Evolutionary conservation across 2,113 vertebrate species (phyloP).

Genomic region (Scomber japonicus): DNA sequence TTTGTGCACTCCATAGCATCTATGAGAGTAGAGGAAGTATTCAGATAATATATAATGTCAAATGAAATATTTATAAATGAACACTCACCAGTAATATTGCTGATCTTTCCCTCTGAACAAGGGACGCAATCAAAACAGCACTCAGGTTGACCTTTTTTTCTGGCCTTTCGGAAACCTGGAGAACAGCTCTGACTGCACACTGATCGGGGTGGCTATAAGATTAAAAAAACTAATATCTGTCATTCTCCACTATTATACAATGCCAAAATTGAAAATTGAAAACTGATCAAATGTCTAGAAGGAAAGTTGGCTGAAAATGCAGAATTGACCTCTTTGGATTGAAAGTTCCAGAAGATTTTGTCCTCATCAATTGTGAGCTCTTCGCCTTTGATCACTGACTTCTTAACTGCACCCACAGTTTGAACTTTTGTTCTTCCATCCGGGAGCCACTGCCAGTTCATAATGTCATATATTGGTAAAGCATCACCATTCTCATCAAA

Average conservation of each 20-base stretch:
- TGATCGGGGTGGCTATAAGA: conserved; percentile 75
- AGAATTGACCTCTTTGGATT: conserved; percentile 50
- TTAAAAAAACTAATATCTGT: neutral
- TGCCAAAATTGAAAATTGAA: neutral
- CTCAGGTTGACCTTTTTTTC: conserved; percentile 79
- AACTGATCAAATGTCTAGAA: too few species aligned
- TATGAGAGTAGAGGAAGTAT: conserved; percentile 19
- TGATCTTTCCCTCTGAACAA: conserved; percentile 85
- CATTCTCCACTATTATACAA: neutral
- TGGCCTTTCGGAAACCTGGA: conserved; percentile 81
- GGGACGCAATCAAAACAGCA: conserved; percentile 88
- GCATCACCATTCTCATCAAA: conserved; percentile 83
- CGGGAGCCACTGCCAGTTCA: conserved; percentile 80
- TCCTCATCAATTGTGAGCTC: conserved; percentile 73
- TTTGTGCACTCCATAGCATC: conserved; percentile 74
- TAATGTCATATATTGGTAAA: conserved; percentile 80
- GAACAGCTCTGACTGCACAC: conserved; percentile 84
- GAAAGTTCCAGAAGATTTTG: conserved; percentile 77
- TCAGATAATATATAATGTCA: neutral
- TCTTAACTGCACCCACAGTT: conserved; percentile 75
- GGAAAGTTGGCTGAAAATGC: too few species aligned
- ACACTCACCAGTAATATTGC: conserved; percentile 74
- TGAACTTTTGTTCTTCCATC: conserved; percentile 64
- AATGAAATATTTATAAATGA: neutral
- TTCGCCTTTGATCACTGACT: conserved; percentile 51